Evolutionary conservation across 2,113 vertebrate species (phyloP).

Genomic region (Lophochroa leadbeateri): DNA sequence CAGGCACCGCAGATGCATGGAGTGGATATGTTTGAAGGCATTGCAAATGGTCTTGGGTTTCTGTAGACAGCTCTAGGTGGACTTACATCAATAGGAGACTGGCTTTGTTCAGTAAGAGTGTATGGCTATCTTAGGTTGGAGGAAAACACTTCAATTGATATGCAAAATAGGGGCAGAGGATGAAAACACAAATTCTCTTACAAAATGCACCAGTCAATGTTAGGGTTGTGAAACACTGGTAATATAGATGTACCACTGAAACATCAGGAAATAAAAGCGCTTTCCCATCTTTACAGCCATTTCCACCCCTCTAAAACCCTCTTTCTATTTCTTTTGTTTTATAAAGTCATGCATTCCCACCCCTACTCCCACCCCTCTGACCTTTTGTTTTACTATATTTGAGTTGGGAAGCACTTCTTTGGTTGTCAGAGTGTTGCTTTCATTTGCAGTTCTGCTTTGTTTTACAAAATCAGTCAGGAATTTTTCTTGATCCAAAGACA

Average conservation of each 20-base stretch:
- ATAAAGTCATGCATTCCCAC: not conserved
- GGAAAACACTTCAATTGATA: slow-evolving; percentile 45
- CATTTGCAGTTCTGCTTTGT: slow-evolving; percentile 34
- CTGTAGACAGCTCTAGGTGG: not conserved
- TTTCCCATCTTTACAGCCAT: not conserved
- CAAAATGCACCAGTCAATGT: not conserved
- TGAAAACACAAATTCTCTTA: slow-evolving; percentile 28
- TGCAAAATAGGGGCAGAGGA: slow-evolving; percentile 22
- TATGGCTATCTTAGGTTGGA: not conserved
- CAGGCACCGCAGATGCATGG: not conserved
- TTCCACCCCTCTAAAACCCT: not conserved
- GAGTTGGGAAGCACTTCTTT: not conserved
- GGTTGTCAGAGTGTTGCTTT: not conserved
- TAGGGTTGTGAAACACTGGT: not conserved
- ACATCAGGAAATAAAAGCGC: not conserved
- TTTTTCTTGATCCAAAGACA: not conserved
- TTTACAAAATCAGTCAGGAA: slow-evolving; percentile 28
- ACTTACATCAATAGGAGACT: not conserved
- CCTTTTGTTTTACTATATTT: slow-evolving; percentile 4
- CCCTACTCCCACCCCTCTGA: not conserved
- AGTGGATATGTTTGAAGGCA: not conserved
- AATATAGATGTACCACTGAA: not conserved
- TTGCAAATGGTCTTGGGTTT: not conserved
- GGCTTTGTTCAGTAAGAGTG: not conserved
- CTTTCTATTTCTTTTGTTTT: not conserved